phyloP scores from a whole-genome alignment of 2,797 vertebrate species.

The Catostomus latipinnis region DNA sequence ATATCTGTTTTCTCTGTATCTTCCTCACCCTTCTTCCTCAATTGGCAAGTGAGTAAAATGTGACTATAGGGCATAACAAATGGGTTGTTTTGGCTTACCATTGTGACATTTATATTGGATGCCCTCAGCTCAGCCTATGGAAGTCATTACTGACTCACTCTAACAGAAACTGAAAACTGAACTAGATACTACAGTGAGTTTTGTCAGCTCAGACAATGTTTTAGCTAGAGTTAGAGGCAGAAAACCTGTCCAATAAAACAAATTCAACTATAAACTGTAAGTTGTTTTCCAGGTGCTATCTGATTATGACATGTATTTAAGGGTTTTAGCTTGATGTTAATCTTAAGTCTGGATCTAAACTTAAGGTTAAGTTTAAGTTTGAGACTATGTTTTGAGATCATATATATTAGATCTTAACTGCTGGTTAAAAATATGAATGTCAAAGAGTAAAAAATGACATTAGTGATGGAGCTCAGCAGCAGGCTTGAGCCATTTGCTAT shows the following conservation, averaged over 20 bases:
- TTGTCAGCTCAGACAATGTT: slow-evolving; percentile 25
- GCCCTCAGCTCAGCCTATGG: slow-evolving; percentile 45
- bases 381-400: too few species aligned
- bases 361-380: too few species aligned
- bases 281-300: background rate
- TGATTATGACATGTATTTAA: background rate
- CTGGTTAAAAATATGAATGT: background rate
- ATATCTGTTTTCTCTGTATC: background rate
- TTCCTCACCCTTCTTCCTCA: background rate
- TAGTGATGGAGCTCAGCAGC: background rate
- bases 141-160: slow-evolving; percentile 42
- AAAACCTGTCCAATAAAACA: too few species aligned
- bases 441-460: slow-evolving; percentile 13
- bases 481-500: slow-evolving; percentile 27
- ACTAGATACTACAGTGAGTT: slow-evolving; percentile 21
- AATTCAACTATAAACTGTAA: background rate
- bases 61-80: slow-evolving; percentile 51
- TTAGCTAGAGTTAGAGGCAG: background rate
- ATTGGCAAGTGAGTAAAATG: slow-evolving; percentile 46
- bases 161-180: slow-evolving; percentile 29
- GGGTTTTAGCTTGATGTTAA: too few species aligned
- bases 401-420: too few species aligned
- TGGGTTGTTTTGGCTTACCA: slow-evolving; percentile 53
- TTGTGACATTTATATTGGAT: slow-evolving; percentile 54
- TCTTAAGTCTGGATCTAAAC: too few species aligned